A percentile compares a stretch with the other conserved stretches of the same genome.
phyloP scores from a whole-genome alignment of 2,888 invertebrate species.

The Desoria tigrina region DNA sequence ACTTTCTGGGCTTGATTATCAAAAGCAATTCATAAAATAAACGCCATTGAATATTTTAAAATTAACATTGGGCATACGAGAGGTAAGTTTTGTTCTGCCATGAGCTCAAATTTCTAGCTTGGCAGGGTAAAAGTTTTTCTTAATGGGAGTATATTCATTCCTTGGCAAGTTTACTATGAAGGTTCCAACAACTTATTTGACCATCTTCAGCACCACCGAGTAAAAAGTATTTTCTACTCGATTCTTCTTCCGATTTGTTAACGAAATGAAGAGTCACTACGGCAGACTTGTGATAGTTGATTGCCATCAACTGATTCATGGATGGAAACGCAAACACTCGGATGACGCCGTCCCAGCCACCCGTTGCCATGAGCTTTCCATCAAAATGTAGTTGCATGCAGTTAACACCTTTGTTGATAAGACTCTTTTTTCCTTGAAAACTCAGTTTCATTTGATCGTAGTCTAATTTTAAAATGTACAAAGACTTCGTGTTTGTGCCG shows the following conservation, averaged over 20 bases:
- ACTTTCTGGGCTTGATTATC: too few species aligned
- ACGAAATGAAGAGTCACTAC: background rate
- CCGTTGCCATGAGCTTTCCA: background rate
- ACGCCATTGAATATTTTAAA: too few species aligned
- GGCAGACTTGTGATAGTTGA: background rate
- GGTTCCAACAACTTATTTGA: constrained; percentile 15
- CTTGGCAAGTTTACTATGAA: too few species aligned
- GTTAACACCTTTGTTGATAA: background rate
- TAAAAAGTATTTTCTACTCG: background rate
- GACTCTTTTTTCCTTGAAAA: background rate
- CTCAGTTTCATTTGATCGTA: background rate
- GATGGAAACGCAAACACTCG: background rate
- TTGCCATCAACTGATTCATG: background rate
- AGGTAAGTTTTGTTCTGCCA: too few species aligned
- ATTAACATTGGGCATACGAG: too few species aligned
- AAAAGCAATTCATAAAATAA: too few species aligned
- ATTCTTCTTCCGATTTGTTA: background rate
- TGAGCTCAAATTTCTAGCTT: too few species aligned
- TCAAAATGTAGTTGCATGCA: background rate
- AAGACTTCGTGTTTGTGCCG: background rate
- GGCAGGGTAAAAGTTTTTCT: too few species aligned
- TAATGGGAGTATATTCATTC: too few species aligned
- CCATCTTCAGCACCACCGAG: background rate
- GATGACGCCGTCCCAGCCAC: constrained; percentile 10
- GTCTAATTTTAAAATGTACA: background rate